Evolutionary conservation across 2,888 invertebrate species (phyloP).

Genomic region (Spilarctia lutea): DNA sequence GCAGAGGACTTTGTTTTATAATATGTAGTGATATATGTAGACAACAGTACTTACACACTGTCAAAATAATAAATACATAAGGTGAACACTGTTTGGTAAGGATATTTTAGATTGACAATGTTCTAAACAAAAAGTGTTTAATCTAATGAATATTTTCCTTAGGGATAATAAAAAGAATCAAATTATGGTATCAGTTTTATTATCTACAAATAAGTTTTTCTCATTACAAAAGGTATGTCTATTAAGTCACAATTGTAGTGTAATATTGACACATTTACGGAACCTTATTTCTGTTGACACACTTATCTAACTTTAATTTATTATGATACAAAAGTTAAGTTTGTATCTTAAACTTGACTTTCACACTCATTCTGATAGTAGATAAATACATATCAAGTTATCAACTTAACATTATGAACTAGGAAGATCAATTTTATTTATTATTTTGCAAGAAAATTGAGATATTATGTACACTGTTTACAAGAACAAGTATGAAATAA

Average conservation of each 20-base stretch:
- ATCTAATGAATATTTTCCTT: neutral
- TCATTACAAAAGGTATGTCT: constrained; percentile 24
- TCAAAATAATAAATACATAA: neutral
- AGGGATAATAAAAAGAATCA: constrained; percentile 39
- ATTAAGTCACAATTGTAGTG: constrained; percentile 23
- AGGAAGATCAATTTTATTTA: constrained; percentile 14
- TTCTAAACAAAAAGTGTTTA: neutral
- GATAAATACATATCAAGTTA: constrained; percentile 5
- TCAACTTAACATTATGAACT: constrained; percentile 4
- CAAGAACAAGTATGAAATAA: constrained; percentile 47
- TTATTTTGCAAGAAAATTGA: constrained; percentile 9
- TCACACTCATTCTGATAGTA: constrained; percentile 7
- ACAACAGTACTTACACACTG: neutral
- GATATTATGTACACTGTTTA: constrained; percentile 28
- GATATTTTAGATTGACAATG: too few relatives aligned
- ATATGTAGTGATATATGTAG: too few relatives aligned
- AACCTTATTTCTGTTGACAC: constrained; percentile 16
- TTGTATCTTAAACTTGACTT: neutral
- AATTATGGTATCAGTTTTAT: constrained; percentile 36
- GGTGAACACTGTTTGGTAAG: neutral
- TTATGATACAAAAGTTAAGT: constrained; percentile 15
- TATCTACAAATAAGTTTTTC: constrained; percentile 29
- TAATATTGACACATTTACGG: constrained; percentile 20
- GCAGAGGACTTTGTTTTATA: too few relatives aligned
- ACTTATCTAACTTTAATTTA: constrained; percentile 9